A percentile compares a stretch with the other conserved stretches of the same genome.
phyloP scores from a whole-genome alignment of 64 coral and sea anemone species.

The Hydrozoanthus tunicans region DNA sequence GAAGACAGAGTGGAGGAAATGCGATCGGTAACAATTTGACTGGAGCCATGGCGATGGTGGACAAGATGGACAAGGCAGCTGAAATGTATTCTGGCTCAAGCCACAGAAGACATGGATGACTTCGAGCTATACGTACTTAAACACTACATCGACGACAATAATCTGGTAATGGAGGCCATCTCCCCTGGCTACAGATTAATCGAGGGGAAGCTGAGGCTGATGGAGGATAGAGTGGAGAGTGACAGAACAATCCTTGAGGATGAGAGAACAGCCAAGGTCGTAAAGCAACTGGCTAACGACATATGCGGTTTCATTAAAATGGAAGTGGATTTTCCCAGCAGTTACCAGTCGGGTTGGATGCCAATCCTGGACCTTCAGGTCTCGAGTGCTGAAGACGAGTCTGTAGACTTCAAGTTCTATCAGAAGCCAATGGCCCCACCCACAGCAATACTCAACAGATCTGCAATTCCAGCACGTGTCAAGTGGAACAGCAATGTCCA shows the following conservation, averaged over 20 bases:
- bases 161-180: constrained; percentile 21
- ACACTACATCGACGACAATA: constrained; percentile 8
- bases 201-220: constrained; percentile 17
- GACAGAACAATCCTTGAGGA: constrained; percentile 9
- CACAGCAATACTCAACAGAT: constrained; percentile 20
- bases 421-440: constrained; percentile 40
- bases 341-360: constrained; percentile 12
- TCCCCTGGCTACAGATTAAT: constrained; percentile 18
- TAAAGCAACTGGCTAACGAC: constrained; percentile 12
- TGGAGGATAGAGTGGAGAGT: not conserved
- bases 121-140: constrained; percentile 7
- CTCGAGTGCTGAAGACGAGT: constrained; percentile 23
- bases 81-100: not conserved
- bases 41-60: not conserved
- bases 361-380: constrained; percentile 26
- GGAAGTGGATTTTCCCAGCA: constrained; percentile 9
- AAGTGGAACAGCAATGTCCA: constrained; percentile 39
- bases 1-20: not conserved
- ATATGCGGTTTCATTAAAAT: not conserved
- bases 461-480: constrained; percentile 31
- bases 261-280: constrained; percentile 19
- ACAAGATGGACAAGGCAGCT: not conserved
- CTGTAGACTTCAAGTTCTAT: constrained; percentile 34
- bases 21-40: constrained; percentile 6
- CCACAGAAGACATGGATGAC: not conserved